Percentiles rank a stretch among this genome's conserved stretches.
These are phyloP conservation scores for Ammodramus savannarum DNA, from an alignment of 2,113 vertebrate genomes.

Conservation along the genomic window DNA sequence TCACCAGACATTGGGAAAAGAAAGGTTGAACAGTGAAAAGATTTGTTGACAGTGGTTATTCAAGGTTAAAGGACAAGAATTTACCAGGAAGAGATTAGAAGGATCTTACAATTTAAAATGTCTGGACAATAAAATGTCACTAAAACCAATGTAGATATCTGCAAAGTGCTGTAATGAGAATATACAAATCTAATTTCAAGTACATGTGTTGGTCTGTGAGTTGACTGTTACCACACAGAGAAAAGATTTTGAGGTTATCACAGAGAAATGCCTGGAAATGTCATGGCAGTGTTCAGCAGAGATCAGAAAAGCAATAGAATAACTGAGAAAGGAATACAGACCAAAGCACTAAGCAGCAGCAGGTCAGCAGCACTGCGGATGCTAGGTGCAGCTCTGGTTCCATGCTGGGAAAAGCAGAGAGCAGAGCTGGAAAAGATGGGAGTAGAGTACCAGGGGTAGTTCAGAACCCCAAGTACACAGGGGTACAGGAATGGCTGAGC, in stretches of 20 bases:
- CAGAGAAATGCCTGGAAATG: constrained; percentile 18
- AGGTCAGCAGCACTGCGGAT: neutral
- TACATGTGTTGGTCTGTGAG: neutral
- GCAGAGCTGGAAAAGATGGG: neutral
- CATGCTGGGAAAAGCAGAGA: neutral
- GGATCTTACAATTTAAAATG: neutral
- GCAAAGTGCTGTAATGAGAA: neutral
- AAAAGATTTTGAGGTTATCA: constrained; percentile 26
- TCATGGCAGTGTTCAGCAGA: neutral
- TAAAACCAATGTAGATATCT: neutral
- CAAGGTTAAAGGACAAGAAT: neutral
- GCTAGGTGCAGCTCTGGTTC: neutral
- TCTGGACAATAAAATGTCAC: neutral
- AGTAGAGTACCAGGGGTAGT: neutral
- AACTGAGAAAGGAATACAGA: neutral
- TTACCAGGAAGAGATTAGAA: neutral
- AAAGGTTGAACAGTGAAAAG: neutral
- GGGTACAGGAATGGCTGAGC: neutral
- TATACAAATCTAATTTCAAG: constrained; percentile 15
- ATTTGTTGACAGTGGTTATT: neutral
- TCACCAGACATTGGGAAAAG: neutral
- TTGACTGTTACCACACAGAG: neutral
- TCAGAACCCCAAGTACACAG: neutral
- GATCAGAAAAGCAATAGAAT: neutral
- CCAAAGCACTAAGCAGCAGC: neutral